A percentile compares a stretch with the other conserved stretches of the same genome.
These are phyloP conservation scores for Tigriopus californicus DNA, from an alignment of 2,888 invertebrate genomes.

Conservation along the genomic window DNA sequence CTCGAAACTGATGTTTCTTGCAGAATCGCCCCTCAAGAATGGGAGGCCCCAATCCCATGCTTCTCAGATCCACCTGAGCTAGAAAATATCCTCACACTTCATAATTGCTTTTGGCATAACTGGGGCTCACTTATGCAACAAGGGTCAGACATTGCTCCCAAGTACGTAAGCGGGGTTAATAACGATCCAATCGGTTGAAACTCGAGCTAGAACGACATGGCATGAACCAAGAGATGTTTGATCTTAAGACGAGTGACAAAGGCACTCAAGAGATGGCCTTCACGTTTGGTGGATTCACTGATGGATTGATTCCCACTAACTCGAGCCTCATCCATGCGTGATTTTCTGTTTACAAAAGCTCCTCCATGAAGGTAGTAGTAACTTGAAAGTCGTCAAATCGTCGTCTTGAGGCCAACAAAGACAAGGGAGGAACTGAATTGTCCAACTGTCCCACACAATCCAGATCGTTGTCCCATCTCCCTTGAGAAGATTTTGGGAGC, in stretches of 20 bases:
- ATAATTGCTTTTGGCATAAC: conserved; percentile 36
- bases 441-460: too few species aligned
- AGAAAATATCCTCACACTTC: conserved; percentile 32
- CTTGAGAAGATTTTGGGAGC: too few species aligned
- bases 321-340: too few species aligned
- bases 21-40: conserved; percentile 31
- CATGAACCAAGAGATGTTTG: neutral
- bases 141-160: conserved; percentile 31
- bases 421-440: too few species aligned
- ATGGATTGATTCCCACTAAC: too few species aligned
- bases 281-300: neutral
- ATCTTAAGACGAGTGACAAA: neutral
- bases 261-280: neutral
- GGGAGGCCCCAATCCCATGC: conserved; percentile 28
- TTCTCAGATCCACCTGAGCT: conserved; percentile 30
- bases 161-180: conserved; percentile 20
- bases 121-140: conserved; percentile 32
- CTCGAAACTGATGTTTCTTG: neutral
- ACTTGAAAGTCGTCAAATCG: too few species aligned
- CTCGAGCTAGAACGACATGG: neutral
- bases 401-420: too few species aligned
- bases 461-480: too few species aligned
- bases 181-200: neutral
- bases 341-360: too few species aligned
- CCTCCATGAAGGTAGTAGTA: too few species aligned